Conservation (phyloP, 1,140 invertebrate genomes). For the Samia ricini region DNA sequence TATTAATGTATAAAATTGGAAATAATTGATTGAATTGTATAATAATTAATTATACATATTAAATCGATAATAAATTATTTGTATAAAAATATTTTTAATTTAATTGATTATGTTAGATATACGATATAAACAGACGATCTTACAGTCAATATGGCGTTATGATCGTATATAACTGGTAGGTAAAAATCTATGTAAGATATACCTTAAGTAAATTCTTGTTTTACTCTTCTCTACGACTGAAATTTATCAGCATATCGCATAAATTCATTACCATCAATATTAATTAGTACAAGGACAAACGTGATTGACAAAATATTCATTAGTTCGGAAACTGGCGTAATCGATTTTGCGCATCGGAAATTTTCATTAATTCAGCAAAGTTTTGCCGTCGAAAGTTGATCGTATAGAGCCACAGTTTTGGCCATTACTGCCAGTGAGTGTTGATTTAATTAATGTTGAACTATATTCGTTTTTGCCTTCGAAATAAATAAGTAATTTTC, state of each 20-base stretch:
- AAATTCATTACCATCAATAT: not conserved
- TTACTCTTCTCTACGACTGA: not conserved
- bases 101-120: too few relatives aligned
- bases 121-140: too few relatives aligned
- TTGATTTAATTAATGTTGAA: not conserved
- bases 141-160: too few relatives aligned
- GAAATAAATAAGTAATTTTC: not conserved
- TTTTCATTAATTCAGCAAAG: constrained; percentile 6
- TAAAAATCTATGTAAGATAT: not conserved
- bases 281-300: not conserved
- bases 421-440: not conserved
- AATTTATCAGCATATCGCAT: not conserved
- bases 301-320: constrained; percentile 3
- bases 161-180: too few relatives aligned
- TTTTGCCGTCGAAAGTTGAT: not conserved
- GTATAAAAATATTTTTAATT: too few relatives aligned
- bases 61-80: too few relatives aligned
- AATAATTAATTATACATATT: too few relatives aligned
- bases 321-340: not conserved
- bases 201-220: not conserved
- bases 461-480: not conserved
- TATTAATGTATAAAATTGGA: too few relatives aligned
- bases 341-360: constrained; percentile 6
- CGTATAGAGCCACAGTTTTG: not conserved
- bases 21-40: too few relatives aligned